Percentiles rank a stretch among this genome's conserved stretches.
phyloP scores from a whole-genome alignment of 2,888 invertebrate species.

The Dexiosoma caninum region DNA sequence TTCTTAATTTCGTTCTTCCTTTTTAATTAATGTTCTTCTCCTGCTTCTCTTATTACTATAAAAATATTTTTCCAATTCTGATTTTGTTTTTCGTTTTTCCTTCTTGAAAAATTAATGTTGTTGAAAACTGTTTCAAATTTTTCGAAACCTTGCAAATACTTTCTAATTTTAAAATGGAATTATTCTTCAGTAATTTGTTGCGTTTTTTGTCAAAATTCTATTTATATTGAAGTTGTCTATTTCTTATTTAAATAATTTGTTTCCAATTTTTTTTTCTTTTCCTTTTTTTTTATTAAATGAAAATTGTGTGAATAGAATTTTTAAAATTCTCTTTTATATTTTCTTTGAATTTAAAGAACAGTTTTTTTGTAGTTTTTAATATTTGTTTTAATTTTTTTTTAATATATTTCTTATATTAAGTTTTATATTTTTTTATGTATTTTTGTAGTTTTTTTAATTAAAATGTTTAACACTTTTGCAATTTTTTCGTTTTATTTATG shows the following conservation, averaged over 20 bases:
- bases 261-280: background rate
- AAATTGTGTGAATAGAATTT: background rate
- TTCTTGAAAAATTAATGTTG: background rate
- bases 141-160: slow-evolving; percentile 22
- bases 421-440: background rate
- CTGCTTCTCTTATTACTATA: background rate
- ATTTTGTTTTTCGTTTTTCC: no score
- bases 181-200: background rate
- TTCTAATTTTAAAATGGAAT: background rate
- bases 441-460: background rate
- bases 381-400: background rate
- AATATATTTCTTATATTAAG: background rate
- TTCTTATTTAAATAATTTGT: slow-evolving; percentile 1
- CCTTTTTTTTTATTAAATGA: background rate
- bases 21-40: background rate
- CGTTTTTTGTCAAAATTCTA: slow-evolving; percentile 10
- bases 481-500: slow-evolving; percentile 32
- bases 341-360: background rate
- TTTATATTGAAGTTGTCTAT: slow-evolving; percentile 20
- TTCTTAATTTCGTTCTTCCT: background rate
- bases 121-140: slow-evolving; percentile 23
- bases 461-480: slow-evolving; percentile 27
- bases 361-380: background rate
- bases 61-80: background rate
- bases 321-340: background rate